Evolutionary conservation across 1,140 invertebrate species (phyloP).

Genomic region (Amyelois transitella): DNA sequence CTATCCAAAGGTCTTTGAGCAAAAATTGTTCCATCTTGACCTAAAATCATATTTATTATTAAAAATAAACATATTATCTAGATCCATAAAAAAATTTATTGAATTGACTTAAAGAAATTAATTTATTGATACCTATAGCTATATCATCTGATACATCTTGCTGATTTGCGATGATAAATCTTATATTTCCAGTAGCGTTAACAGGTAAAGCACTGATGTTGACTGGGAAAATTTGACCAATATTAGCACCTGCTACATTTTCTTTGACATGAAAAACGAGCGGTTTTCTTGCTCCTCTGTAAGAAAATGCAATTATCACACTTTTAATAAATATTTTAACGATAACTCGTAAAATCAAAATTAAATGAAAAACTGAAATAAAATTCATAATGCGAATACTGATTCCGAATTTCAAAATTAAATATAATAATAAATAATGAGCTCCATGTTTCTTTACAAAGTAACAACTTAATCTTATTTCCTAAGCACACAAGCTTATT

Average conservation of each 20-base stretch:
- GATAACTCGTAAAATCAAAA: not conserved
- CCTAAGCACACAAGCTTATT: not conserved
- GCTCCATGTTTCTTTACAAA: too few relatives aligned
- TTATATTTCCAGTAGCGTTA: conserved; percentile 68
- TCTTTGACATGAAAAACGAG: conserved; percentile 86
- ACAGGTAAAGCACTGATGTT: conserved; percentile 67
- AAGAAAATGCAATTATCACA: conserved; percentile 16
- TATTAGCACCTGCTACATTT: conserved; percentile 83
- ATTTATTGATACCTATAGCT: conserved; percentile 74
- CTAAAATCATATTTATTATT: conserved; percentile 32
- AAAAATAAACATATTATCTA: not conserved
- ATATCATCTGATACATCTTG: conserved; percentile 85
- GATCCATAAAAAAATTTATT: not conserved
- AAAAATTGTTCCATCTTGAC: conserved; percentile 84
- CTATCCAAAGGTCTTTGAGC: conserved; percentile 84
- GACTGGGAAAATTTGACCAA: conserved; percentile 82
- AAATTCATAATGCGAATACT: too few relatives aligned
- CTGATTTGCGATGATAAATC: conserved; percentile 86
- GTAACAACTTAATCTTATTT: too few relatives aligned
- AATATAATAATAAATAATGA: too few relatives aligned
- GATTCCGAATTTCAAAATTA: conserved; percentile 11
- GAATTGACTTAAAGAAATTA: conserved; percentile 1
- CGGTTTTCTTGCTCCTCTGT: conserved; percentile 78
- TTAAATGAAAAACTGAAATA: not conserved
- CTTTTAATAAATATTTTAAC: not conserved